phyloP scores from a whole-genome alignment of 2,797 vertebrate genomes.

The Selene dorsalis region DNA sequence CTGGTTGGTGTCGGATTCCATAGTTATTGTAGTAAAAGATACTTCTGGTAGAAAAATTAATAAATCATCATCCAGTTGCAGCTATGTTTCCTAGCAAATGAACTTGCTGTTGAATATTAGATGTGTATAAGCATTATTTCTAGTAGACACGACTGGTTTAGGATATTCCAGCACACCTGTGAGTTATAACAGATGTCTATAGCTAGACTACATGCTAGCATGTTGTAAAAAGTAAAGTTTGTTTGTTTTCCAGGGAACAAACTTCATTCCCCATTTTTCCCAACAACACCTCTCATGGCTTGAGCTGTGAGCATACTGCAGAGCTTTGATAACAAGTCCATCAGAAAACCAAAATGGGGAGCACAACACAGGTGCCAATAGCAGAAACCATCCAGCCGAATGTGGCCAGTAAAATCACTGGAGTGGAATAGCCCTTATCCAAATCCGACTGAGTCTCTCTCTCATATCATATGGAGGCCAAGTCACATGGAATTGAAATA shows the following conservation, averaged over 20 bases:
- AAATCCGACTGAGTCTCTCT: slow-evolving; percentile 11
- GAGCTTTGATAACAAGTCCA: slow-evolving; percentile 13
- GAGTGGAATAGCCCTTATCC: slow-evolving; percentile 18
- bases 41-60: too few relatives aligned
- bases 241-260: not conserved
- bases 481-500: slow-evolving; percentile 9
- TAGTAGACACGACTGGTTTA: too few relatives aligned
- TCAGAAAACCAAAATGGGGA: slow-evolving; percentile 10
- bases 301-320: not conserved
- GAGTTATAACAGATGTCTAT: not conserved
- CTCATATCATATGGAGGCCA: not conserved
- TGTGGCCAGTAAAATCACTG: slow-evolving; percentile 13
- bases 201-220: not conserved
- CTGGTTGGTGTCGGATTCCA: too few relatives aligned
- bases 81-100: too few relatives aligned
- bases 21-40: too few relatives aligned
- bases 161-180: not conserved
- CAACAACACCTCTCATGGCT: slow-evolving; percentile 8
- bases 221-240: not conserved
- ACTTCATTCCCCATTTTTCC: slow-evolving; percentile 10
- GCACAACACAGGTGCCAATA: slow-evolving; percentile 9
- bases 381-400: slow-evolving; percentile 9
- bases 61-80: too few relatives aligned
- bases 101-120: too few relatives aligned
- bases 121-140: too few relatives aligned